Base-by-base conservation (phyloP, 2,797 vertebrate species). In the Anguilla megastoma region DNA sequence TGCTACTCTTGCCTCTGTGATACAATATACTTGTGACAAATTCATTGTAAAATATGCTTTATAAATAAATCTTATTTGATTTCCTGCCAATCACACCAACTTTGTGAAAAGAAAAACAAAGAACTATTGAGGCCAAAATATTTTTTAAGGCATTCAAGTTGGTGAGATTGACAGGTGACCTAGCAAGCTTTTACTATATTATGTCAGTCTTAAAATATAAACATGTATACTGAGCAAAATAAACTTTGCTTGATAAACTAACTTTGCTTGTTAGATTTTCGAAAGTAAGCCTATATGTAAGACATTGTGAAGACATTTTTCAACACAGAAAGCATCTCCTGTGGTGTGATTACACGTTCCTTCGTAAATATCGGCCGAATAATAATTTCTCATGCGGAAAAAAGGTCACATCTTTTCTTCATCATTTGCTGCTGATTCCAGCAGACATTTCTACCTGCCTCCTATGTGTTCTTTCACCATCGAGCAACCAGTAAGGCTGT, bases 391-490 rank as follows among this genome's bases (percentile, higher is more conserved):
- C 56, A 45, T 69, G 60, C 45, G 60, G 3, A 82, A 86, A 86
- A 88, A 87, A 89, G 86, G 86, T 89, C 84, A 89, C 18, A 74
- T 89, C 86, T 50, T 86, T 87, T 84, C 87, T 86, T 86, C 88
- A 74, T 83, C 86, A 60, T 88, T 87, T 88, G 69, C 56, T 56
- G 45, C 85, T 48, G 33, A 88, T 87, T 88, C 86, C 52, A 80
- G 83, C 66, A 69, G 69, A 71, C 85, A 16, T 82, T 74, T 80
- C 83, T 86, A 87, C 84, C 69, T 41, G 66, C 30, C 82, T 84
- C 48, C 69, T 71, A 82, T 48, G 52, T 63, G 33, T 85, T 52
- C 36, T 80, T 58, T 88, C 85, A 58, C 54, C 84, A 79, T 85
- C 85, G 71, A 87, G 87, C 86, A n/a, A 86, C 54, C 56, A 86